These are phyloP conservation scores for Entomobrya proxima DNA, from an alignment of 2,888 invertebrate species.

Conservation along the genomic window DNA sequence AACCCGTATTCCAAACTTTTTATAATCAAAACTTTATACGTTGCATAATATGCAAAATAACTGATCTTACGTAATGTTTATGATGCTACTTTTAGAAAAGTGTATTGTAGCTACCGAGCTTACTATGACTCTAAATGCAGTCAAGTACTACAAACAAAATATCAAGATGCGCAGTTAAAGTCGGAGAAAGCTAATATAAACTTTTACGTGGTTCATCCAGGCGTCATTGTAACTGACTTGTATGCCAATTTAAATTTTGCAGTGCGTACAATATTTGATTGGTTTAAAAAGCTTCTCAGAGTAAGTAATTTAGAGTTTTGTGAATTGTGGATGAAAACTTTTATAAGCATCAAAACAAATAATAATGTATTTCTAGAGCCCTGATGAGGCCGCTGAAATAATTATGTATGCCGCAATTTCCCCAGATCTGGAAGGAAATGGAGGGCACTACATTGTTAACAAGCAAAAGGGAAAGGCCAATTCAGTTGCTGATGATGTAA, in stretches of 20 bases:
- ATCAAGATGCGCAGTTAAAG: too few relatives aligned
- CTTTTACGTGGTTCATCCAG: too few relatives aligned
- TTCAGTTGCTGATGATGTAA: constrained; percentile 78
- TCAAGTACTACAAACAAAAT: too few relatives aligned
- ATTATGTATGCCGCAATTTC: constrained; percentile 88
- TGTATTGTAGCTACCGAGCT: too few relatives aligned
- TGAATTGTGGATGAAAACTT: not conserved
- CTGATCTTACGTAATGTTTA: too few relatives aligned
- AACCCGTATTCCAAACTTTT: too few relatives aligned
- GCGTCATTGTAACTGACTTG: not conserved
- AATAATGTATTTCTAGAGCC: constrained; percentile 79
- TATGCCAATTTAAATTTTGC: not conserved
- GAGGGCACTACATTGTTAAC: constrained; percentile 90
- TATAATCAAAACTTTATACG: too few relatives aligned
- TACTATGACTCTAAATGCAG: too few relatives aligned
- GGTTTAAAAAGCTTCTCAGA: too few relatives aligned
- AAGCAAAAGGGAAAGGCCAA: not conserved
- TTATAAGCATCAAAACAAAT: not conserved
- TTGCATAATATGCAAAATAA: not conserved
- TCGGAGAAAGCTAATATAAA: too few relatives aligned
- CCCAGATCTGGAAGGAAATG: constrained; percentile 84
- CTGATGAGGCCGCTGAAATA: constrained; percentile 87
- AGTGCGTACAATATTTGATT: too few relatives aligned
- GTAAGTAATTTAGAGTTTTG: constrained; percentile 77
- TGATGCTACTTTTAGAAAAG: too few relatives aligned